Evolutionary conservation across 2,113 vertebrate genomes (phyloP), one percentile per base, ranked within the genome.

Genomic region (Pseudopipra pipra): DNA sequence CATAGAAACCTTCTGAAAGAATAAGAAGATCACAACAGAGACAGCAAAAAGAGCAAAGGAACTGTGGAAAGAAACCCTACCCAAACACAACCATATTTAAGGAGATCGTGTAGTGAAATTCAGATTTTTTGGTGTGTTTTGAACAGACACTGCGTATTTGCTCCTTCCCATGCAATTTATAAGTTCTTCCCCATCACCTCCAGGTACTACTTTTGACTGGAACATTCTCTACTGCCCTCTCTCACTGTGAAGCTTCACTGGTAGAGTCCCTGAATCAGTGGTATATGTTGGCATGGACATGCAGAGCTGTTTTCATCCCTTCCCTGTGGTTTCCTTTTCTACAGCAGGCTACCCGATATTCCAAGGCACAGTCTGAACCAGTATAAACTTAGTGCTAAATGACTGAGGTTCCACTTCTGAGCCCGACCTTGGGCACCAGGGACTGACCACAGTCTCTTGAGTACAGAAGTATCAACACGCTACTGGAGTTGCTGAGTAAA

Each of bases 321-420:
- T 91, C 63, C 87, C 37, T 58, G 77, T 1, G 11, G 78, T 77
- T 93, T 97, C 90, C 78, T 55, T 88, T 91, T 89, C 73, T 92
- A 87, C 35, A 68, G 51, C 13, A 25, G 11, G 44, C n/a, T 92
- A 81, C 44, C 54, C 82, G 71, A 1, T 87, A 83, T 88, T 95
- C 59, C 85, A 95, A 90, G 80, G 85, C 85, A 93, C 27, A 91
- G 61, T 73, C 68, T 92, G 91, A 85, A 92, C 58, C 87, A 74
- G 37, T 28, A 81, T 73, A 95, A 96, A 95, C n/a, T 93, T 97
- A 84, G 68, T 94, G 90, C 66, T 88, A 94, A 97, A 94, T 87
- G 78, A 93, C 19, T 92, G 85, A 1, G 67, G 91, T 86, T 97
- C 90, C 85, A 96, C 77, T 75, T 12, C 54, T 93, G 68, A 79